phyloP scores from a whole-genome alignment of 2,888 invertebrate species.

The Hemistola chrysoprasaria region DNA sequence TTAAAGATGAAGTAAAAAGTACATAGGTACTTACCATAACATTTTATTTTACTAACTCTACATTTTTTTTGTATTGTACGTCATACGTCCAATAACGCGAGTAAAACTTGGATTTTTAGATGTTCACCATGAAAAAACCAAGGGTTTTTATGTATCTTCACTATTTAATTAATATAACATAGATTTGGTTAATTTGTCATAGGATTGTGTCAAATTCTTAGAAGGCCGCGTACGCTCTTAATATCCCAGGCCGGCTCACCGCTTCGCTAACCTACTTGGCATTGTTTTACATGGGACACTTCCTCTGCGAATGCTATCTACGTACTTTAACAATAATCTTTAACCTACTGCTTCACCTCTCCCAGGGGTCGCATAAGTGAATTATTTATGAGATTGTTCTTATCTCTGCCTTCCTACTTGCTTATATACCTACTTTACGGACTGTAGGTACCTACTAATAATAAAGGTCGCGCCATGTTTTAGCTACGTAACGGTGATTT shows the following conservation, averaged over 20 bases:
- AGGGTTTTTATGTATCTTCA: too few species aligned
- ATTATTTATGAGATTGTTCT: conserved; percentile 17
- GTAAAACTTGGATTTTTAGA: too few species aligned
- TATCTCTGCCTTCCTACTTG: conserved; percentile 2
- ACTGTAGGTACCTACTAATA: conserved; percentile 2
- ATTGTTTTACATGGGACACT: conserved; percentile 6
- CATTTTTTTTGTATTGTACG: too few species aligned
- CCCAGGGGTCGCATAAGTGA: conserved; percentile 17
- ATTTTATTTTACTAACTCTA: too few species aligned
- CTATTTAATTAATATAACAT: too few species aligned
- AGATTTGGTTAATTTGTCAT: too few species aligned
- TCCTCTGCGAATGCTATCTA: neutral
- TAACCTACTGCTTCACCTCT: conserved; percentile 3
- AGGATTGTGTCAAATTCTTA: too few species aligned
- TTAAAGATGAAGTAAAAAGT: too few species aligned
- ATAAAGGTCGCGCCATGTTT: conserved; percentile 14
- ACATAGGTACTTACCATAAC: too few species aligned
- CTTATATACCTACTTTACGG: conserved; percentile 4
- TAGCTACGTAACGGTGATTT: conserved; percentile 18
- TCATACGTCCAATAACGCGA: too few species aligned
- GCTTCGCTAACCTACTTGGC: conserved; percentile 5
- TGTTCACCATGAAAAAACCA: too few species aligned
- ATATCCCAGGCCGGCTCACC: neutral
- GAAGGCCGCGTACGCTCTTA: too few species aligned
- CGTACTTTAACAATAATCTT: neutral